Evolutionary conservation across 2,797 vertebrate species (phyloP).

Genomic region (Cottoperca gobio): DNA sequence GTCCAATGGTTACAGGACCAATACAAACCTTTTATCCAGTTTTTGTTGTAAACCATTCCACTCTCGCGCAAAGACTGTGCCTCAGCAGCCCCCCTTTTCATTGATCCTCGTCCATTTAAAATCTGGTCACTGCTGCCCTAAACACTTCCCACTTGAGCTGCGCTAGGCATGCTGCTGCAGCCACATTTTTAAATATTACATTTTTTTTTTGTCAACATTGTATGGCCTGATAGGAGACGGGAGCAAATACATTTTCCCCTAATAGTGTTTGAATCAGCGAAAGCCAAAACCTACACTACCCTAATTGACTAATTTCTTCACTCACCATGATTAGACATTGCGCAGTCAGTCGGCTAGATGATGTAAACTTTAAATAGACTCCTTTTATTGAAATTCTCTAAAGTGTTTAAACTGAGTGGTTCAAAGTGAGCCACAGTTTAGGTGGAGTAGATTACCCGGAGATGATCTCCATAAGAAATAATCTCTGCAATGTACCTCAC

Average conservation of each 20-base stretch:
- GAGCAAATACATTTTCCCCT: constrained; percentile 22
- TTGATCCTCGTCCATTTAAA: constrained; percentile 93
- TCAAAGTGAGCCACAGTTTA: constrained; percentile 27
- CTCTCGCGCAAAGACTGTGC: constrained; percentile 77
- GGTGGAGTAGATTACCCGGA: constrained; percentile 17
- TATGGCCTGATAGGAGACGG: constrained; percentile 71
- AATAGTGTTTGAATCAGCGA: constrained; percentile 68
- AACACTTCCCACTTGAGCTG: constrained; percentile 86
- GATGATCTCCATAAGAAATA: constrained; percentile 17
- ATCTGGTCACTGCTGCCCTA: constrained; percentile 88
- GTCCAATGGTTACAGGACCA: constrained; percentile 81
- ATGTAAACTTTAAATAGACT: constrained; percentile 1
- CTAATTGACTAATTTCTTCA: constrained; percentile 25
- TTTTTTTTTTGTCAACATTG: constrained; percentile 80
- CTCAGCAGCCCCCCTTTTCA: constrained; percentile 80
- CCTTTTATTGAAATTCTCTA: neutral
- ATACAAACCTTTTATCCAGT: constrained; percentile 75
- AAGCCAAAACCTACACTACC: constrained; percentile 48
- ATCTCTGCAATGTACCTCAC: constrained; percentile 11
- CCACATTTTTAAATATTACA: constrained; percentile 82
- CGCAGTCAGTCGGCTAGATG: neutral
- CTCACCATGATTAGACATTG: constrained; percentile 3
- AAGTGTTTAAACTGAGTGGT: constrained; percentile 31
- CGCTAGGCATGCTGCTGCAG: constrained; percentile 77
- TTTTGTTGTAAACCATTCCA: constrained; percentile 83